Evolutionary conservation across 2,113 vertebrate species (phyloP).

Genomic region (Sitta europaea): DNA sequence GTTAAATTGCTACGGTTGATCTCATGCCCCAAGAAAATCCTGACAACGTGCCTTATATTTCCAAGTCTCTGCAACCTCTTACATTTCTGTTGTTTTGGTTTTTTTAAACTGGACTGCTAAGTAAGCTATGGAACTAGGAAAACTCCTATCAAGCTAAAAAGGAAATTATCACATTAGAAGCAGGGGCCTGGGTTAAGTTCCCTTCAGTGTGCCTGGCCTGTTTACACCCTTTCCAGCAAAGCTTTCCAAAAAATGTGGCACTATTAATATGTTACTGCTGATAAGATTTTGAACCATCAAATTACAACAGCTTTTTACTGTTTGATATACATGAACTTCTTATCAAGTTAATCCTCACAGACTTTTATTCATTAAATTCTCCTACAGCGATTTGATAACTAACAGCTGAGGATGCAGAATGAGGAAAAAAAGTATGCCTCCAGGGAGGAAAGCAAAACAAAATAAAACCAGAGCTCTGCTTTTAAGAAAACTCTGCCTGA

Average conservation of each 20-base stretch:
- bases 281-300: constrained; percentile 48
- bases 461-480: background rate
- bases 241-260: constrained; percentile 39
- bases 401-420: background rate
- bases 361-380: constrained; percentile 47
- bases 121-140: constrained; percentile 39
- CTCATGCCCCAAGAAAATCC: background rate
- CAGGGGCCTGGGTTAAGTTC: constrained; percentile 34
- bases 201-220: constrained; percentile 1
- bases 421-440: background rate
- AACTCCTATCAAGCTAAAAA: constrained; percentile 53
- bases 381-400: constrained; percentile 22
- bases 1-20: background rate
- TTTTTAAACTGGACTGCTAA: background rate
- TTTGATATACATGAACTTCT: constrained; percentile 39
- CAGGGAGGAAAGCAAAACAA: background rate
- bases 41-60: background rate
- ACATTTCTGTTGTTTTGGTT: background rate
- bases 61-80: constrained; percentile 8
- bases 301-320: constrained; percentile 24
- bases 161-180: constrained; percentile 61
- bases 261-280: constrained; percentile 48
- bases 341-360: constrained; percentile 49
- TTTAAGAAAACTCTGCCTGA: background rate
- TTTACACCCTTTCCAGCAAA: constrained; percentile 59